A percentile compares a stretch with the other conserved stretches of the same genome.
These are phyloP conservation scores for Clitarchus hookeri DNA, from an alignment of 2,888 invertebrate genomes.

Conservation along the genomic window DNA sequence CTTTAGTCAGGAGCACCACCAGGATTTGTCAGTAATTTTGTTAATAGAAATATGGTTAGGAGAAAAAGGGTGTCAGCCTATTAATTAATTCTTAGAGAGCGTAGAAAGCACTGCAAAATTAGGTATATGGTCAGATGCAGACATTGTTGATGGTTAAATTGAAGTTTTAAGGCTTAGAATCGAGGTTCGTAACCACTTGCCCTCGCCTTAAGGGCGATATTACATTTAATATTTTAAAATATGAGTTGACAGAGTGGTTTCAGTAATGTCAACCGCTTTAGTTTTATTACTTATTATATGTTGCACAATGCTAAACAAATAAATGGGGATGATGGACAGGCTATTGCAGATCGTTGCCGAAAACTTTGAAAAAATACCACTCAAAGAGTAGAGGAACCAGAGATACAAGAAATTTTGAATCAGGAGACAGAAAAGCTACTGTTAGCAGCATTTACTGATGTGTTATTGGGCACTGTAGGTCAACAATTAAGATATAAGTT, in stretches of 20 bases:
- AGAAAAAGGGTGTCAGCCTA: neutral
- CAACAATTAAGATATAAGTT: neutral
- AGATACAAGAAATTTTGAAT: neutral
- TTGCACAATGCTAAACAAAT: neutral
- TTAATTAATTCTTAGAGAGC: neutral
- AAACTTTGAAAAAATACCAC: neutral
- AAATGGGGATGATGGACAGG: neutral
- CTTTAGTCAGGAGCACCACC: too few relatives aligned
- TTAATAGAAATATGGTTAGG: neutral
- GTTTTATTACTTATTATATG: neutral
- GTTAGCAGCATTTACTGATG: neutral
- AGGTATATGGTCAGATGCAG: too few relatives aligned
- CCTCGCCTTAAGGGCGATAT: neutral
- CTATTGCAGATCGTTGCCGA: neutral
- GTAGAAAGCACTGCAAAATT: neutral
- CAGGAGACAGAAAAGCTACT: neutral
- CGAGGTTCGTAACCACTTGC: neutral
- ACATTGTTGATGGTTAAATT: neutral
- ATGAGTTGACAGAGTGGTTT: neutral
- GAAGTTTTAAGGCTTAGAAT: neutral
- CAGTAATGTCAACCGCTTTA: neutral
- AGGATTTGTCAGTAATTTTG: neutral
- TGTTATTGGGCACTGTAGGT: neutral
- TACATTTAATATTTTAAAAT: neutral
- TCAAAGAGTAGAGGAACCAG: neutral